Conservation (phyloP, 2,113 vertebrate species). For the Otus sunia region DNA sequence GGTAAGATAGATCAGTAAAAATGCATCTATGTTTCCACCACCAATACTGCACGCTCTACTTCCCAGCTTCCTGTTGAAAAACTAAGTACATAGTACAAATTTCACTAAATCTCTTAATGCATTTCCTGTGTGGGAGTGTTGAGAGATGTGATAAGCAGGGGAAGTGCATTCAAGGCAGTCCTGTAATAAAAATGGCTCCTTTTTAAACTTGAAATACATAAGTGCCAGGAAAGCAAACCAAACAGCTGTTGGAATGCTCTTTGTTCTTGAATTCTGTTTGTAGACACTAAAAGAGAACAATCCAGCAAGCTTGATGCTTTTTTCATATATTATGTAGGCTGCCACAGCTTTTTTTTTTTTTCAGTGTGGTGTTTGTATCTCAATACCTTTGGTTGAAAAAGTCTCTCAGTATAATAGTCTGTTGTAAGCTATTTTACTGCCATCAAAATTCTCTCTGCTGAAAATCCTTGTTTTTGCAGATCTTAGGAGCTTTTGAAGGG, state of each 20-base stretch:
- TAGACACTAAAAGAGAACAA: constrained; percentile 36
- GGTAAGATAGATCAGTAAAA: neutral
- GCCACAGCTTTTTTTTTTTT: neutral
- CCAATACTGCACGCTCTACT: neutral
- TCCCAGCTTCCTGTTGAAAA: neutral
- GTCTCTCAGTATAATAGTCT: neutral
- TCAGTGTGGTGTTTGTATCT: neutral
- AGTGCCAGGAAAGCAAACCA: constrained; percentile 32
- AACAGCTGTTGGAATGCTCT: constrained; percentile 18
- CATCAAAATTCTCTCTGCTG: neutral
- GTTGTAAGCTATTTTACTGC: neutral
- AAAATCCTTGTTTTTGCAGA: neutral
- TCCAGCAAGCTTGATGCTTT: neutral
- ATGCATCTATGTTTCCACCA: neutral
- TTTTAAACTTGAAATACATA: neutral
- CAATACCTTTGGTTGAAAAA: neutral
- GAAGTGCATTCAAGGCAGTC: neutral
- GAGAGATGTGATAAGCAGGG: neutral
- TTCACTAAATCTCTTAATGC: neutral
- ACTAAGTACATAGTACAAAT: neutral
- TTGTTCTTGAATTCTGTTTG: constrained; percentile 53
- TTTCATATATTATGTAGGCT: neutral
- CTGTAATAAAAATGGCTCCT: neutral
- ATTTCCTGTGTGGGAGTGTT: neutral
- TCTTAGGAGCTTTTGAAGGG: neutral